These are phyloP conservation scores for Mamestra configurata DNA, from an alignment of 1,140 invertebrate species.

Conservation along the genomic window DNA sequence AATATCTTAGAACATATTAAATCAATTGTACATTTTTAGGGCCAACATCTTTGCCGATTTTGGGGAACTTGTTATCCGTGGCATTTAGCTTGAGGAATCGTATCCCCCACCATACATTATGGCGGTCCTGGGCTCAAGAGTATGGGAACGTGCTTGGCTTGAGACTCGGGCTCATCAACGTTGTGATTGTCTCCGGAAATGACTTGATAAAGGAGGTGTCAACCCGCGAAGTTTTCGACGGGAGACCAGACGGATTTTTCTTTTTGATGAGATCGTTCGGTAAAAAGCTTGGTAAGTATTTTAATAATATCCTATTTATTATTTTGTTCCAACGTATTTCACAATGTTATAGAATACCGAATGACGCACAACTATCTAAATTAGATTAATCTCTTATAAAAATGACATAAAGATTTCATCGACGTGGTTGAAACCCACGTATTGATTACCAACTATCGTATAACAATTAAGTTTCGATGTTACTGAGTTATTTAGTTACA, in stretches of 20 bases:
- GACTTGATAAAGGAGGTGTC: constrained; percentile 89
- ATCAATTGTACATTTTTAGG: constrained; percentile 67
- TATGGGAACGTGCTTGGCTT: constrained; percentile 92
- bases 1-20: background rate
- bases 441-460: no score
- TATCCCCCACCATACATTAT: constrained; percentile 75
- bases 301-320: background rate
- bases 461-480: no score
- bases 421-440: background rate
- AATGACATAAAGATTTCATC: background rate
- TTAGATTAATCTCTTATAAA: background rate
- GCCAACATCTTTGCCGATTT: constrained; percentile 70
- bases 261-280: constrained; percentile 90
- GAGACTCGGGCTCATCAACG: constrained; percentile 88
- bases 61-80: constrained; percentile 76
- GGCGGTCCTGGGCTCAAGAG: constrained; percentile 72
- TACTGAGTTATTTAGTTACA: background rate
- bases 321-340: background rate
- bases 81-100: constrained; percentile 68
- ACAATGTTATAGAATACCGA: background rate
- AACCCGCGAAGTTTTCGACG: constrained; percentile 90
- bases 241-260: constrained; percentile 91
- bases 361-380: background rate
- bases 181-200: constrained; percentile 90
- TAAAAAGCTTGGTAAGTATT: constrained; percentile 89